Conservation (phyloP, 2,888 invertebrate genomes). For the Athetis lepigone region DNA sequence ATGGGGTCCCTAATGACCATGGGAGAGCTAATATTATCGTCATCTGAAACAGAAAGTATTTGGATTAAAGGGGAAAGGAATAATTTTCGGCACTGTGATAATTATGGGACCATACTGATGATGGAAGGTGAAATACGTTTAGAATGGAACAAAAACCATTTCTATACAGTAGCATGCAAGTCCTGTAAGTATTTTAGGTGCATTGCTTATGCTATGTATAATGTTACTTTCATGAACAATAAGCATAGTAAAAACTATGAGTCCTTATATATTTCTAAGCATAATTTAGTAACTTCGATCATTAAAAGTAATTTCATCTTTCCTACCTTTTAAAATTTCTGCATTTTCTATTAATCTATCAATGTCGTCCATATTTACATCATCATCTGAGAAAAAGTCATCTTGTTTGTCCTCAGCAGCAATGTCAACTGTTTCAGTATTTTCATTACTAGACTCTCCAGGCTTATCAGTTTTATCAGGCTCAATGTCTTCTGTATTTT, state of each 20-base stretch:
- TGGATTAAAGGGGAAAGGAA: no score
- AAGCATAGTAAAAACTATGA: no score
- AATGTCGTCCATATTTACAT: conserved; percentile 81
- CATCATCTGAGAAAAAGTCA: conserved; percentile 78
- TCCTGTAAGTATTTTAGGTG: no score
- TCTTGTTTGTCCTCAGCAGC: conserved; percentile 59
- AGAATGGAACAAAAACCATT: conserved; percentile 5
- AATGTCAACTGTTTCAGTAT: conserved; percentile 45
- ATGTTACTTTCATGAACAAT: no score
- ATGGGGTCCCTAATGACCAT: conserved; percentile 65
- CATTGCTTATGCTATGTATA: no score
- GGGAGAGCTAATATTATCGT: conserved; percentile 65
- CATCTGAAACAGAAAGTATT: conserved; percentile 64
- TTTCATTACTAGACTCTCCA: conserved; percentile 8
- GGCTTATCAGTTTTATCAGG: conserved; percentile 5
- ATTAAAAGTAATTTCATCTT: conserved; percentile 8
- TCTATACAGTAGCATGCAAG: no score
- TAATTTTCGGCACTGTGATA: no score
- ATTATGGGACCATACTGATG: no score
- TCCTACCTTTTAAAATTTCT: conserved; percentile 75
- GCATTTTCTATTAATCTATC: conserved; percentile 82
- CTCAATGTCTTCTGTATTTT: conserved; percentile 35
- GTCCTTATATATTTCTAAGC: no score
- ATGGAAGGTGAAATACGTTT: neutral
- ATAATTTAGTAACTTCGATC: no score